Percentiles rank a stretch among this genome's conserved stretches.
These are phyloP conservation scores for Heloderma charlesbogerti DNA, from an alignment of 2,113 vertebrate species.

Conservation along the genomic window DNA sequence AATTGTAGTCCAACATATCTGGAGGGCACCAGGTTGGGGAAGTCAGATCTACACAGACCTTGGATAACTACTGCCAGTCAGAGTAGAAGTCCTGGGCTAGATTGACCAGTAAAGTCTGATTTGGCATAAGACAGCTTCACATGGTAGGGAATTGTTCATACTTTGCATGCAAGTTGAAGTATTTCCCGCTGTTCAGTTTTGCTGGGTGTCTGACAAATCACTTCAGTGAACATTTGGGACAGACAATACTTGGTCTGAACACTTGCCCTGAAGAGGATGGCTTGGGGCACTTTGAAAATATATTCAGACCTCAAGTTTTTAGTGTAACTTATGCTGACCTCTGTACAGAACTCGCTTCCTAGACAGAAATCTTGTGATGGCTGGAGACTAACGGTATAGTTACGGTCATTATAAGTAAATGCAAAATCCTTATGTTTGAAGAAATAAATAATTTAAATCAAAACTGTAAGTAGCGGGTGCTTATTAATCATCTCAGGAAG, in stretches of 20 bases:
- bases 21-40: too few relatives aligned
- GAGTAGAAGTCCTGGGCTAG: background rate
- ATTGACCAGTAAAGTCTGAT: background rate
- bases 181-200: background rate
- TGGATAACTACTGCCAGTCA: background rate
- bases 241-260: background rate
- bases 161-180: background rate
- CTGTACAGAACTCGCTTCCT: background rate
- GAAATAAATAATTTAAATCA: background rate
- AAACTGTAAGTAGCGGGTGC: background rate
- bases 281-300: background rate
- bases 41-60: background rate
- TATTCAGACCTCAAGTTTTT: background rate
- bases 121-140: background rate
- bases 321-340: background rate
- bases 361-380: background rate
- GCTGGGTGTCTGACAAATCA: background rate
- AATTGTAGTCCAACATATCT: too few relatives aligned
- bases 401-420: background rate
- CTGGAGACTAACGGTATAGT: background rate
- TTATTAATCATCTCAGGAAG: background rate
- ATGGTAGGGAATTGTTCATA: background rate
- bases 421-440: background rate
- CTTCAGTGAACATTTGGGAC: background rate
- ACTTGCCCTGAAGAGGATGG: background rate